phyloP scores from a whole-genome alignment of 2,888 invertebrate genomes.

The Diaprepes abbreviatus region DNA sequence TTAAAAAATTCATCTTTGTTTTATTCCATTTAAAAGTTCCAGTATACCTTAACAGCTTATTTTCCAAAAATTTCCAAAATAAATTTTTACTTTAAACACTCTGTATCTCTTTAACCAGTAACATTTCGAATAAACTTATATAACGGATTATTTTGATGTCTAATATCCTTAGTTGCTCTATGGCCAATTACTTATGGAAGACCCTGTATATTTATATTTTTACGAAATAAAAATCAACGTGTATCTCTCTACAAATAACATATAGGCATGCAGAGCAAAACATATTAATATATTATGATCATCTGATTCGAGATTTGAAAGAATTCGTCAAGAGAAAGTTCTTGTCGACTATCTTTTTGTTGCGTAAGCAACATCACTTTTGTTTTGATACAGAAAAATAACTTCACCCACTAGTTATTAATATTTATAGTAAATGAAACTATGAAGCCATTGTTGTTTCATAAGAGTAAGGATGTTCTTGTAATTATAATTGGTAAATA shows the following conservation, averaged over 20 bases:
- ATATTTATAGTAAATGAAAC: constrained; percentile 26
- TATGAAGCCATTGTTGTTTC: constrained; percentile 28
- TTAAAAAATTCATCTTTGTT: too few relatives aligned
- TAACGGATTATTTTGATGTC: too few relatives aligned
- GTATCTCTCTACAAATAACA: not conserved
- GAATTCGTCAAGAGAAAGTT: constrained; percentile 34
- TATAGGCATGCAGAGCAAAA: not conserved
- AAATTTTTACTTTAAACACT: too few relatives aligned
- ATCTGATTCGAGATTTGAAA: constrained; percentile 26
- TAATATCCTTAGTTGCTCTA: too few relatives aligned
- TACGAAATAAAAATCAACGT: too few relatives aligned
- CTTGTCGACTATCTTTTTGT: constrained; percentile 32
- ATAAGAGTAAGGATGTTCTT: constrained; percentile 16
- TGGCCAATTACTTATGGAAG: too few relatives aligned
- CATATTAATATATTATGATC: constrained; percentile 7
- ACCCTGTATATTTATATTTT: too few relatives aligned
- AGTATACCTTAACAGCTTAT: too few relatives aligned
- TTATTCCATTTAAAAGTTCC: too few relatives aligned
- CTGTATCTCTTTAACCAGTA: too few relatives aligned
- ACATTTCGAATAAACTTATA: too few relatives aligned
- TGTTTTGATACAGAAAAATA: constrained; percentile 33
- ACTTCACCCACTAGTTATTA: constrained; percentile 40
- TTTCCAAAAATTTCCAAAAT: too few relatives aligned
- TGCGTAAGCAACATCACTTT: constrained; percentile 16
- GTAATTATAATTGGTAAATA: not conserved